Percentiles rank a stretch among this genome's conserved stretches.
Conservation (phyloP, 2,113 vertebrate species). For the Butastur rufipennis region DNA sequence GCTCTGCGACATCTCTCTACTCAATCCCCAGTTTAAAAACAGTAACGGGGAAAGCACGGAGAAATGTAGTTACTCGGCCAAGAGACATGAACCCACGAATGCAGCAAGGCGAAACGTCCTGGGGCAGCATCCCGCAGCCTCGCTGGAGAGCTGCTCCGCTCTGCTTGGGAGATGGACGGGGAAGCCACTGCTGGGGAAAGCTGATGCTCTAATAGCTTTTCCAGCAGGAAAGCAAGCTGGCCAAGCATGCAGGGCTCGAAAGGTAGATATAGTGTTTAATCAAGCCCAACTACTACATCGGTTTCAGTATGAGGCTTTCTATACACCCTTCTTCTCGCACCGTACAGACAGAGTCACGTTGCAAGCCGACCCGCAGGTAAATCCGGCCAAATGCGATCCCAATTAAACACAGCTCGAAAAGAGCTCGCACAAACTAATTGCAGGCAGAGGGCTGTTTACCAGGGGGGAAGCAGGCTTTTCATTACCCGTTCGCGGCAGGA, state of each 20-base stretch:
- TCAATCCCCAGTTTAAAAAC: background rate
- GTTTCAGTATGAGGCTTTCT: background rate
- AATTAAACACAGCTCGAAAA: background rate
- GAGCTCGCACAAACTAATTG: accelerated
- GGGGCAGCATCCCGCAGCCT: background rate
- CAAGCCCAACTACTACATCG: background rate
- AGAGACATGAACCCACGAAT: background rate
- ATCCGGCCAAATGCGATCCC: background rate
- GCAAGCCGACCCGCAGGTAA: background rate
- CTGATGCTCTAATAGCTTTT: background rate
- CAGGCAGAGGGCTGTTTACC: background rate
- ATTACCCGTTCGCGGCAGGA: background rate
- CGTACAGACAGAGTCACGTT: accelerated
- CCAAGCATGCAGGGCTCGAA: background rate
- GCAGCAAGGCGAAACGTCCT: background rate
- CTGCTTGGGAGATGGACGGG: background rate
- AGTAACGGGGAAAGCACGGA: accelerated
- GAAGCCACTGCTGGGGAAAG: background rate
- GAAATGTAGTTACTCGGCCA: background rate
- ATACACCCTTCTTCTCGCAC: accelerated
- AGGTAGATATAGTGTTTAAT: background rate
- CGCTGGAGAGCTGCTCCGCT: background rate
- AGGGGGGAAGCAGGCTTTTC: background rate
- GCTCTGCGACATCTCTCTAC: background rate
- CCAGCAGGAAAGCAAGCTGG: background rate